Conservation (phyloP, 1,140 invertebrate species). For the Papilio dardanus region DNA sequence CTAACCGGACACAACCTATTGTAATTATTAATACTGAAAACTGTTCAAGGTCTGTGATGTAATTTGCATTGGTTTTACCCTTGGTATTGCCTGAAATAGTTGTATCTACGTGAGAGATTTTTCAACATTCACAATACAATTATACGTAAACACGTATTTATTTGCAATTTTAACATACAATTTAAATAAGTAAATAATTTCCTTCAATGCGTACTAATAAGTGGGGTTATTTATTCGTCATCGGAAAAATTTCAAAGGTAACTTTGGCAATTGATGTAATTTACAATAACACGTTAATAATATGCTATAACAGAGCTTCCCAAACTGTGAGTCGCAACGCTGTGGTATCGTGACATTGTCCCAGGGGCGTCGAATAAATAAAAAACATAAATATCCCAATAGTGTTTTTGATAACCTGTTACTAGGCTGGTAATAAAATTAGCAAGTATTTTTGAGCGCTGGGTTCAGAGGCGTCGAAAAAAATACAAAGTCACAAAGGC, state of each 20-base stretch:
- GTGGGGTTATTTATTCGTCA: not conserved
- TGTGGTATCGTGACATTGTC: no score
- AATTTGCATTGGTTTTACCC: not conserved
- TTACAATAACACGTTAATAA: not conserved
- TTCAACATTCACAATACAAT: not conserved
- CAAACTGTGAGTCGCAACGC: no score
- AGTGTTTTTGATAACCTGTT: no score
- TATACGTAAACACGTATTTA: not conserved
- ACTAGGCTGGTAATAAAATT: no score
- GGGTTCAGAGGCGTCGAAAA: no score
- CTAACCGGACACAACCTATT: no score
- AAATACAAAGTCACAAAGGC: no score
- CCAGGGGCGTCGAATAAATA: no score
- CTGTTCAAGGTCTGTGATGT: not conserved
- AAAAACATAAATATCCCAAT: no score
- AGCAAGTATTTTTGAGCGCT: no score
- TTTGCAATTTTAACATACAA: not conserved
- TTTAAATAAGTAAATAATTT: not conserved
- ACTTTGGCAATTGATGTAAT: not conserved
- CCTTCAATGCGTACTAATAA: not conserved
- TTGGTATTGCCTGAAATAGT: not conserved
- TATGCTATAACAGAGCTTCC: no score
- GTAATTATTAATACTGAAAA: constrained; percentile 1
- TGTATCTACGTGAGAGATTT: not conserved
- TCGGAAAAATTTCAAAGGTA: not conserved